Evolutionary conservation across 1,140 invertebrate species (phyloP), one percentile per base, ranked within the genome.

Genomic region (Tyrophagus putrescentiae): DNA sequence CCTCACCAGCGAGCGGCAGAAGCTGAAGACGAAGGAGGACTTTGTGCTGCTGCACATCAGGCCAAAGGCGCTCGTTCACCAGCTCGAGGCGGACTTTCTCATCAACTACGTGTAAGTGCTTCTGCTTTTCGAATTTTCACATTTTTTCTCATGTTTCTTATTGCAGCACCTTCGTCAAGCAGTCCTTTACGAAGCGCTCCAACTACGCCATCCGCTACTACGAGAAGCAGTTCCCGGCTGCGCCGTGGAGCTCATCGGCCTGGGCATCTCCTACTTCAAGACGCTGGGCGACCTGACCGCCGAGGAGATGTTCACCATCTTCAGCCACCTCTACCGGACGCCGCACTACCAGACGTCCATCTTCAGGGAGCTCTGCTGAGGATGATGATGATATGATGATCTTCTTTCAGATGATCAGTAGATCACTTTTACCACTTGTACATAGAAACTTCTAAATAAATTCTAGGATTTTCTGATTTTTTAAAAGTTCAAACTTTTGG

Each of bases 231-330:
- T 54, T 54, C 39, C 52, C 27, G 52, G 52, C 25, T 54, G 52
- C 39, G 25, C 52, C 1, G 39, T 54, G 9, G 52, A 54, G 32
- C 28, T 54, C 21, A 54, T 54, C 39, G 52, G 52, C 4, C 52
- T 54, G 32, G 52, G 52, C n/a, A 54, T 54, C 39, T 54, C 52
- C 1, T 54, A 54, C 39, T 32, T 27, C 27, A 54, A 54, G 39
- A 54, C 52, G 1, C 28, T 54, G 3, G 52, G 52, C 25, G 52
- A 54, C 25, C 39, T 54, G 27, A 54, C 52, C 4, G 39, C 31
- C 39, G 52, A 54, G 9, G 52, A 54, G 39, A 54, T 54, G 52
- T 54, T 54, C 39, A 31, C 32, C 16, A 54, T 54, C n/a, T 54
- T 54, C 39, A 31, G 27, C 25, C 52, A 54, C 39, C 11, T 54